A percentile compares a stretch with the other conserved stretches of the same genome.
Evolutionary conservation across 1,140 invertebrate genomes (phyloP).

Genomic region (Polypedilum vanderplanki): DNA sequence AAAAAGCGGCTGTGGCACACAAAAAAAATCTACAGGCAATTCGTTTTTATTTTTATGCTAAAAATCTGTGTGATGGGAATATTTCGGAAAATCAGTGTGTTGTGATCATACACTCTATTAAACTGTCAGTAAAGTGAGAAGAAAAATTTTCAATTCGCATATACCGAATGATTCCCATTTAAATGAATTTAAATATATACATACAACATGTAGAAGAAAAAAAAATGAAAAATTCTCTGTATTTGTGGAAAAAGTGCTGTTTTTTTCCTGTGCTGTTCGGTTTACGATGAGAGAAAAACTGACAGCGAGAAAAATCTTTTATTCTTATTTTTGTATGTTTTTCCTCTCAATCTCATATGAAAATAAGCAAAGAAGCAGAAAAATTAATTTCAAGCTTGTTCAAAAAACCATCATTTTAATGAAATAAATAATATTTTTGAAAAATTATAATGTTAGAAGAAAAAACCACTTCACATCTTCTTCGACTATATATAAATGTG

Average conservation of each 20-base stretch:
- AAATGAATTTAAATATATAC: background rate
- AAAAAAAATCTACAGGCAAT: conserved; percentile 22
- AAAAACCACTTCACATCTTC: background rate
- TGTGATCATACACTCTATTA: background rate
- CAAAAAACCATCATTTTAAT: background rate
- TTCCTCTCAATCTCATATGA: background rate
- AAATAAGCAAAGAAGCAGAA: background rate
- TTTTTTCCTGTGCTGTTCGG: background rate
- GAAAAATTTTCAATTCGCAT: background rate
- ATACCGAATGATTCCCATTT: background rate
- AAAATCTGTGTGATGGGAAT: background rate
- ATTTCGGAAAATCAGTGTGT: background rate
- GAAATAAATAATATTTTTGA: background rate
- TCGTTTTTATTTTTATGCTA: conserved; percentile 24
- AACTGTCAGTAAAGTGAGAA: background rate
- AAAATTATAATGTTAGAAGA: background rate
- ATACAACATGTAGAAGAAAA: background rate
- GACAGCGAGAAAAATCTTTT: conserved; percentile 2
- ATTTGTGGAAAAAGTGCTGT: background rate
- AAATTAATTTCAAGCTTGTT: background rate
- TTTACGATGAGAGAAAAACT: background rate
- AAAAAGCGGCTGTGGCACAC: background rate
- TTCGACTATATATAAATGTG: background rate
- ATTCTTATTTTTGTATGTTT: background rate
- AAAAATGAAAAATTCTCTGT: background rate